phyloP scores from a whole-genome alignment of 2,888 invertebrate species.

The Bellardia pandia region DNA sequence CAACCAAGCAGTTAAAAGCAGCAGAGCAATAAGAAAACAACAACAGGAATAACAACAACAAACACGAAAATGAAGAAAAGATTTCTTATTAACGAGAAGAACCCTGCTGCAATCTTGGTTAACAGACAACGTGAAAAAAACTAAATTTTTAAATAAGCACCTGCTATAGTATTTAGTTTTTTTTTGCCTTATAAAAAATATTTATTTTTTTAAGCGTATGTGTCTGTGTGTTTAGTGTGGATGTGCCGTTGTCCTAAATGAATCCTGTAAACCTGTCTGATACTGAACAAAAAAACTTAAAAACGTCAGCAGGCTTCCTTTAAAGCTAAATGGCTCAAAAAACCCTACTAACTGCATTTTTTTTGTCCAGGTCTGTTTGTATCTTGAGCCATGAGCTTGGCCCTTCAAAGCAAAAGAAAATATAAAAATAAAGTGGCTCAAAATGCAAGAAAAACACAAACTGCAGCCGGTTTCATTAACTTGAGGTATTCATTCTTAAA shows the following conservation, averaged over 20 bases:
- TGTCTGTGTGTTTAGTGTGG: constrained; percentile 26
- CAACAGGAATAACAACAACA: neutral
- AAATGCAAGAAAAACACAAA: constrained; percentile 55
- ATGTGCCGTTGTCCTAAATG: constrained; percentile 64
- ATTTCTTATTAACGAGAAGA: constrained; percentile 72
- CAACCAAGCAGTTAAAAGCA: constrained; percentile 54
- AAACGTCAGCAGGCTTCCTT: constrained; percentile 71
- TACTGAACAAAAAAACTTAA: constrained; percentile 43
- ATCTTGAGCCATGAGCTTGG: constrained; percentile 69
- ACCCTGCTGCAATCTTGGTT: constrained; percentile 72
- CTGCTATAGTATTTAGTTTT: constrained; percentile 67
- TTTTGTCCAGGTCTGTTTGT: constrained; percentile 16
- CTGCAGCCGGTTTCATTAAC: constrained; percentile 72
- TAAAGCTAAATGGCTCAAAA: constrained; percentile 63
- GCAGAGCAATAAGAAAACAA: constrained; percentile 48
- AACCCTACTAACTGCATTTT: constrained; percentile 71
- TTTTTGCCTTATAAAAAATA: constrained; percentile 15
- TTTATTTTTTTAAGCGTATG: constrained; percentile 17
- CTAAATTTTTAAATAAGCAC: constrained; percentile 67
- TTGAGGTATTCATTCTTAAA: constrained; percentile 65
- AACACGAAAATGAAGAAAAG: constrained; percentile 56
- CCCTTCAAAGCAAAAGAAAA: constrained; percentile 16
- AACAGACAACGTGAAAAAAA: constrained; percentile 38
- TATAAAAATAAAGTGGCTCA: constrained; percentile 66
- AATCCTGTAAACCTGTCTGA: constrained; percentile 73